These are phyloP conservation scores for Rhyacophila evoluta DNA, from an alignment of 2,888 invertebrate species.

Conservation along the genomic window DNA sequence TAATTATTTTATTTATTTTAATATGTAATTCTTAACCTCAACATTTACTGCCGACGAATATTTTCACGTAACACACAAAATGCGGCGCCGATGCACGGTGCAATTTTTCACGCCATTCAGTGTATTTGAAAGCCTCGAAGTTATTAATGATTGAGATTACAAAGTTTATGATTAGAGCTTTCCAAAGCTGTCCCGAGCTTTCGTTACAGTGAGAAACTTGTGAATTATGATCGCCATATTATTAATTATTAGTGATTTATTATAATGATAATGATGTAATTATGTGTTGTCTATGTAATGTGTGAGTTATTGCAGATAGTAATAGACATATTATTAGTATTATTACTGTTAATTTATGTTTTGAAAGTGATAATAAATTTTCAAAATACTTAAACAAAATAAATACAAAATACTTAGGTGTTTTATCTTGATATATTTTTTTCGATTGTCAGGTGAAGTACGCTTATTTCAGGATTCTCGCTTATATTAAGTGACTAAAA, in stretches of 20 bases:
- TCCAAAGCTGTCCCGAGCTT: neutral
- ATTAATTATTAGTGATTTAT: slow-evolving; percentile 5
- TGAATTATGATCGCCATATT: neutral
- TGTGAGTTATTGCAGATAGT: neutral
- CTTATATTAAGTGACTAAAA: too few species aligned
- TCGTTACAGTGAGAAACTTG: neutral
- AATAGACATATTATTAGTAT: too few species aligned
- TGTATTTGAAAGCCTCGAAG: slow-evolving; percentile 46
- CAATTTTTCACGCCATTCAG: slow-evolving; percentile 45
- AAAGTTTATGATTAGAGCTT: slow-evolving; percentile 49
- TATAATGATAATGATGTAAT: neutral
- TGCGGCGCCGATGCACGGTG: slow-evolving; percentile 27
- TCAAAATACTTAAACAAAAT: too few species aligned
- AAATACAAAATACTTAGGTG: too few species aligned
- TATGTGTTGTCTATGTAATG: neutral
- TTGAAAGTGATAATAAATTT: too few species aligned
- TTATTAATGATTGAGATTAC: slow-evolving; percentile 53
- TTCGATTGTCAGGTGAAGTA: too few species aligned
- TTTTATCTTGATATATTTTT: too few species aligned
- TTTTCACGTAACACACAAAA: neutral
- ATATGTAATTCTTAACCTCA: too few species aligned
- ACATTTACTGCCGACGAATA: neutral
- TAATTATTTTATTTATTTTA: too few species aligned
- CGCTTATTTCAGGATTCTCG: too few species aligned
- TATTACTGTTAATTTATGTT: too few species aligned